A percentile compares a stretch with the other conserved stretches of the same genome.
Conservation (phyloP, 2,113 vertebrate genomes). For the Mus pahari region DNA sequence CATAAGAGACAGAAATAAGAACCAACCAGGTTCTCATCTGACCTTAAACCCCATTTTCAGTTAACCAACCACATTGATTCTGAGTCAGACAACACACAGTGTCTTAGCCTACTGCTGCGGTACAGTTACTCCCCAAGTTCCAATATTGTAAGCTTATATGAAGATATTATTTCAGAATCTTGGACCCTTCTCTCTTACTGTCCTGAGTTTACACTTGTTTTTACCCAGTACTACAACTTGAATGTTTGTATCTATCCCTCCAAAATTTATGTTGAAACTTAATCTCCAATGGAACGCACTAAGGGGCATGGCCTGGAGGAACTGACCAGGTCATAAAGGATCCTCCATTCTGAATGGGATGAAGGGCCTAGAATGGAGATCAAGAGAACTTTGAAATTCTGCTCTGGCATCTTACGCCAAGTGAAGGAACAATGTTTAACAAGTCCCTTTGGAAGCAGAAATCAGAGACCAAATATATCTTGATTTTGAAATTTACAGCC, state of each 20-base stretch:
- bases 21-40: not conserved
- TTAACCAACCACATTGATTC: not conserved
- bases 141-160: conserved; percentile 1
- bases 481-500: not conserved
- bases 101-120: not conserved
- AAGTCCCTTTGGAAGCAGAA: not conserved
- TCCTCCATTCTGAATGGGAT: not conserved
- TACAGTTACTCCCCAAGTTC: not conserved
- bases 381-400: not conserved
- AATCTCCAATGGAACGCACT: not conserved
- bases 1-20: conserved; percentile 28
- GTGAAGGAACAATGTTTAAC: too few species aligned
- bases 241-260: not conserved
- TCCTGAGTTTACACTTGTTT: not conserved
- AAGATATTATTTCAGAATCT: conserved; percentile 23
- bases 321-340: not conserved
- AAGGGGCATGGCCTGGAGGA: not conserved
- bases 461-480: not conserved
- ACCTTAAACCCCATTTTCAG: not conserved
- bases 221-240: not conserved
- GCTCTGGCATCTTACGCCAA: not conserved
- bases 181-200: not conserved
- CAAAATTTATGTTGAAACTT: not conserved
- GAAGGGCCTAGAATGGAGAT: not conserved
- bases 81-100: not conserved